These are phyloP conservation scores for Cassiopea xamachana DNA, from an alignment of 30 jellyfish, hydroid and myxozoan species.

Conservation along the genomic window DNA sequence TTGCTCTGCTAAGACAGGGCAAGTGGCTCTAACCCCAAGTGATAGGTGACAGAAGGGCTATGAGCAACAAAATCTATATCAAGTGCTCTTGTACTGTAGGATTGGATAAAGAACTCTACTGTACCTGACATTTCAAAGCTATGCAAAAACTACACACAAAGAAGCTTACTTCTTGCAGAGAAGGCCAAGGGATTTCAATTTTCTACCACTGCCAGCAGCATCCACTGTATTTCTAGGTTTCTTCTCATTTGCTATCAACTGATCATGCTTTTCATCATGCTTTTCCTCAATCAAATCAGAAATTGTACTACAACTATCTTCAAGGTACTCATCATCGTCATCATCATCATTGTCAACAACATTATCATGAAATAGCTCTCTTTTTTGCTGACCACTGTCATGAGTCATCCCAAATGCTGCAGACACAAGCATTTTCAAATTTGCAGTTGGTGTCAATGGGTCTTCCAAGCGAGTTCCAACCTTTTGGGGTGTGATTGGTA, in stretches of 20 bases:
- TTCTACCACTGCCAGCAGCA: slow-evolving; percentile 56
- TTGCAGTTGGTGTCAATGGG: slow-evolving; percentile 93
- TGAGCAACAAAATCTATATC: too few relatives aligned
- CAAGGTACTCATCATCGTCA: slow-evolving; percentile 16
- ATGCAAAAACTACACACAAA: neutral
- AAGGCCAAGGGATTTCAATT: slow-evolving; percentile 82
- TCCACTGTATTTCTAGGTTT: neutral
- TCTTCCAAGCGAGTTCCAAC: slow-evolving; percentile 25
- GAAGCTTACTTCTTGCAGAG: slow-evolving; percentile 77
- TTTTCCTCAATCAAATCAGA: slow-evolving; percentile 64
- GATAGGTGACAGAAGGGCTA: too few relatives aligned
- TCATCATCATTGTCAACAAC: neutral
- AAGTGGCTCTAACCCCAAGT: too few relatives aligned
- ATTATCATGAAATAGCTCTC: slow-evolving; percentile 30
- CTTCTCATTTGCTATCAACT: neutral
- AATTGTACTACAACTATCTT: slow-evolving; percentile 63
- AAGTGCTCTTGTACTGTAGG: too few relatives aligned
- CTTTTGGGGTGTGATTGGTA: slow-evolving; percentile 66
- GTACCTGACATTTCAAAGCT: neutral
- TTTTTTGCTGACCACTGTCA: slow-evolving; percentile 50
- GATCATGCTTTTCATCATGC: neutral
- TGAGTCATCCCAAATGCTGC: slow-evolving; percentile 85
- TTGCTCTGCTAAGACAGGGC: too few relatives aligned
- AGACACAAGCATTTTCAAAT: slow-evolving; percentile 85
- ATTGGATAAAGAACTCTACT: too few relatives aligned